phyloP scores from a whole-genome alignment of 2,888 invertebrate genomes.

The Platerodrilus igneus region DNA sequence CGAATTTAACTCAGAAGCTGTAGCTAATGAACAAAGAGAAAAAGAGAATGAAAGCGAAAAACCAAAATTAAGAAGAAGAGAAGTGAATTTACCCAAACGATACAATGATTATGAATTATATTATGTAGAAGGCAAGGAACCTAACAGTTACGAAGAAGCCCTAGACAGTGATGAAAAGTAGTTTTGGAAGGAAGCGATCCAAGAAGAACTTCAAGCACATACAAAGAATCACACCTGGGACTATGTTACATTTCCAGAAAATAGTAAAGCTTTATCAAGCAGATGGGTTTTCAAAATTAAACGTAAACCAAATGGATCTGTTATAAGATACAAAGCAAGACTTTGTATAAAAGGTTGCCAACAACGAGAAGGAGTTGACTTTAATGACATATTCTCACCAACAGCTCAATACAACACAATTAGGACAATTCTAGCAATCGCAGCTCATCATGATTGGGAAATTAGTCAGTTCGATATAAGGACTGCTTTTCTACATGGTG shows the following conservation, averaged over 20 bases:
- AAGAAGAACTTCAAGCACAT: constrained; percentile 23
- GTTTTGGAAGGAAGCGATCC: constrained; percentile 20
- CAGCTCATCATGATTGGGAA: constrained; percentile 9
- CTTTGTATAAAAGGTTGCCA: constrained; percentile 25
- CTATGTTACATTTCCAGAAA: constrained; percentile 11
- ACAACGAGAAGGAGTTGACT: constrained; percentile 28
- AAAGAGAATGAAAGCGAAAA: constrained; percentile 4
- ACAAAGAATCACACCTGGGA: constrained; percentile 22
- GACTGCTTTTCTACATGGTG: constrained; percentile 17
- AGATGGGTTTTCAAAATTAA: constrained; percentile 26
- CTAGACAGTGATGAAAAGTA: constrained; percentile 14
- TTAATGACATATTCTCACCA: constrained; percentile 31
- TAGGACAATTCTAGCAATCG: constrained; percentile 21
- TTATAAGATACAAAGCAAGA: constrained; percentile 26
- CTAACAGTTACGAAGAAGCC: constrained; percentile 25
- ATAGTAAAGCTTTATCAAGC: constrained; percentile 16
- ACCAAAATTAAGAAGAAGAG: constrained; percentile 5
- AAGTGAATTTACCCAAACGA: constrained; percentile 9
- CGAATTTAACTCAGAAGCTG: not conserved
- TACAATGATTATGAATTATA: constrained; percentile 17
- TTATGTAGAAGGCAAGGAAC: constrained; percentile 16
- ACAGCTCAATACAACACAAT: constrained; percentile 29
- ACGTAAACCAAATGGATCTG: constrained; percentile 10
- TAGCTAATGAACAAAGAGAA: constrained; percentile 7
- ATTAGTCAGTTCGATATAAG: constrained; percentile 17